Evolutionary conservation across 1,140 invertebrate genomes (phyloP), one percentile per base, ranked within the genome.

Genomic region (Heliconius congener): DNA sequence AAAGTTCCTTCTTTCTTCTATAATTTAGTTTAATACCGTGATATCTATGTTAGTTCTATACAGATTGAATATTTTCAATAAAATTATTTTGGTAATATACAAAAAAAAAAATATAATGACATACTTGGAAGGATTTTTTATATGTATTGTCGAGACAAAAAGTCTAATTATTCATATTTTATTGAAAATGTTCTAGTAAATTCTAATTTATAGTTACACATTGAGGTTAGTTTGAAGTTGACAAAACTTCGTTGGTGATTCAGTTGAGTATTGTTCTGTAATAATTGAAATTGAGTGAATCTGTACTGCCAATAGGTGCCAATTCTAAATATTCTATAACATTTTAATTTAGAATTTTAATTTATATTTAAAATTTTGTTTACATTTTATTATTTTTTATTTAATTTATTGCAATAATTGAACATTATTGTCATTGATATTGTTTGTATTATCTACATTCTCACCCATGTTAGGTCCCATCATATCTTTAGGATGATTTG

Each of bases 401-500:
- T 72, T 72, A 18, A 42, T n/a, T 37, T 72, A 39, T 72, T 39
- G 8, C 19, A n/a, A 11, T n/a, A 37, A 42, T n/a, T 23, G 8
- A 66, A 13, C 2, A 27, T 66, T 1, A 60, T 66, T 30, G 2
- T 66, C 4, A 66, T 30, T 57, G 18, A 57, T n/a, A 6, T 57
- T 23, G n/a, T 27, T 66, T 66, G 27, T 30, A 13, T 16, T 30
- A 39, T 75, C 37, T 73, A 81, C 39, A 52, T 77, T 89, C 95
- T 96, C 94, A 97, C 97, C 97, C 96, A 97, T 96, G 95, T 97
- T 97, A 85, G 95, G 95, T 81, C 96, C 95, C 88, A 97, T 96
- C 88, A 96, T 96, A 85, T 97, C 97, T 90, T 97, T 97, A 13
- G 97, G 97, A 94, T 97, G 96, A 87, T 97, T 97, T 16, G 96